phyloP scores from a whole-genome alignment of 1,140 invertebrate species.

The Theocolax elegans region DNA sequence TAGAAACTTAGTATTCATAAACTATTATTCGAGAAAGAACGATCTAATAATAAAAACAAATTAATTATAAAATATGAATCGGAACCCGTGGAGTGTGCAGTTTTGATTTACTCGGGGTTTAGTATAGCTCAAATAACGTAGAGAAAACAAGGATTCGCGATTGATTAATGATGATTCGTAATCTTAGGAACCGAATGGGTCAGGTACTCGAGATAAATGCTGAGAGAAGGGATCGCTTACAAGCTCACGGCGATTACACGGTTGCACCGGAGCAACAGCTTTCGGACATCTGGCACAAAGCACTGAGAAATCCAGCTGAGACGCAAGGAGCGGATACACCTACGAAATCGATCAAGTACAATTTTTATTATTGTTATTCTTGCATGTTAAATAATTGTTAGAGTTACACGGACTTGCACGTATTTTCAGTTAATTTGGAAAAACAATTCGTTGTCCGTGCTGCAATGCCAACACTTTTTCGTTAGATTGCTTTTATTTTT shows the following conservation, averaged over 20 bases:
- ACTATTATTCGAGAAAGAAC: no score
- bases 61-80: no score
- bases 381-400: no score
- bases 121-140: not conserved
- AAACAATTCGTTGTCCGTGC: no score
- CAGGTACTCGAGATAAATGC: constrained; percentile 60
- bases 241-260: constrained; percentile 56
- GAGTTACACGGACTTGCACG: no score
- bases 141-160: no score
- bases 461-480: no score
- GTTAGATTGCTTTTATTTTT: not conserved
- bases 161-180: no score
- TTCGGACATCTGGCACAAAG: constrained; percentile 67
- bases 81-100: not conserved
- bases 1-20: no score
- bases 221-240: constrained; percentile 58
- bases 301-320: constrained; percentile 57
- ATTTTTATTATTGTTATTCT: constrained; percentile 18
- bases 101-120: not conserved
- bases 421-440: no score
- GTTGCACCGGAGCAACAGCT: constrained; percentile 61
- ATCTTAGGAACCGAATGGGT: constrained; percentile 52
- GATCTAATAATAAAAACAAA: no score
- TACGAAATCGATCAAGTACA: constrained; percentile 57
- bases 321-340: constrained; percentile 46